These are phyloP conservation scores for Molanna angustata DNA, from an alignment of 2,888 invertebrate genomes.

Conservation along the genomic window DNA sequence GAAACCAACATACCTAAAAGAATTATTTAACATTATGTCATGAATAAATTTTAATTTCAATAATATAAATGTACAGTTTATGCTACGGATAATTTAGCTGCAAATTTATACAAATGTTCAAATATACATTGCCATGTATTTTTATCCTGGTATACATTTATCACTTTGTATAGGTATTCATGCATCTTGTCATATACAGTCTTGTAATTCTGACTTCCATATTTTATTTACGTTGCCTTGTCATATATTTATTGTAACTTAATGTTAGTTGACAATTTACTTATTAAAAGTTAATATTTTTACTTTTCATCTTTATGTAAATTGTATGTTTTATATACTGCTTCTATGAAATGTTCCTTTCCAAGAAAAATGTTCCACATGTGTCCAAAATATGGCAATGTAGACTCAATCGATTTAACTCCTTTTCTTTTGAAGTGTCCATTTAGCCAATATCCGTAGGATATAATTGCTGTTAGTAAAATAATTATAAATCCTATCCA, in stretches of 20 bases:
- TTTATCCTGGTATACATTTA: background rate
- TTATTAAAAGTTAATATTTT: background rate
- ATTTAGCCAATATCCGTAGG: conserved; percentile 38
- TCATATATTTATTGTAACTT: no score
- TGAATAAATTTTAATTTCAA: background rate
- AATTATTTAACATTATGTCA: background rate
- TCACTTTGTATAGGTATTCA: background rate
- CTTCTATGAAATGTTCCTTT: conserved; percentile 30
- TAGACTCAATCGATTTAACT: conserved; percentile 40
- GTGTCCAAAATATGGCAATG: conserved; percentile 44
- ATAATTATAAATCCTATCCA: conserved; percentile 35
- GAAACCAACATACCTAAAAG: conserved; percentile 34
- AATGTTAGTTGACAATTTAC: background rate
- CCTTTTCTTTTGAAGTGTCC: conserved; percentile 38
- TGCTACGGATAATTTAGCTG: no score
- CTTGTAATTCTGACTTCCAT: no score
- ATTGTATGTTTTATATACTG: conserved; percentile 28
- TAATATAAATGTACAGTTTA: no score
- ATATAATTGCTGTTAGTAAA: conserved; percentile 38
- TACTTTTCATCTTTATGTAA: conserved; percentile 28
- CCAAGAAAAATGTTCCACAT: conserved; percentile 31
- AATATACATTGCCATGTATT: background rate
- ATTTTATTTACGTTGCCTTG: no score
- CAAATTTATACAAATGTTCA: no score
- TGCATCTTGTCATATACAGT: background rate